Evolutionary conservation across 2,113 vertebrate genomes (phyloP).

Genomic region (Larimichthys crocea): DNA sequence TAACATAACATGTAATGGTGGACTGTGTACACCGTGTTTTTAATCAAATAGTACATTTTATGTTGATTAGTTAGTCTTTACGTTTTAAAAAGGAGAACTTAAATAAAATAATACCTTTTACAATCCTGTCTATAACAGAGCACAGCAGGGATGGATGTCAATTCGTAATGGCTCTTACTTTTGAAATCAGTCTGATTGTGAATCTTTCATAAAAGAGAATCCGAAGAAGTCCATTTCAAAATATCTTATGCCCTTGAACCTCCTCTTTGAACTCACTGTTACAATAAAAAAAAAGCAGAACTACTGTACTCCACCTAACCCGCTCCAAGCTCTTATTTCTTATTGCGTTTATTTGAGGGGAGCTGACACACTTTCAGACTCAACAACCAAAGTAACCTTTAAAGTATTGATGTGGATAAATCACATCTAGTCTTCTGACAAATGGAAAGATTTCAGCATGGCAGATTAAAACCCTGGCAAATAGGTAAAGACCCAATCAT

Average conservation of each 20-base stretch:
- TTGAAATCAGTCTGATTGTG: constrained; percentile 45
- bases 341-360: constrained; percentile 28
- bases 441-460: constrained; percentile 61
- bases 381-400: constrained; percentile 69
- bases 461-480: constrained; percentile 59
- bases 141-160: constrained; percentile 25
- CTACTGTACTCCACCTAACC: constrained; percentile 32
- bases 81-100: constrained; percentile 6
- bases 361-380: constrained; percentile 60
- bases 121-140: constrained; percentile 24
- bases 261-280: constrained; percentile 50
- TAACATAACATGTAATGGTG: background rate
- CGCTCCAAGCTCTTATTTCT: constrained; percentile 32
- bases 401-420: constrained; percentile 66
- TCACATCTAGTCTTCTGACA: constrained; percentile 51
- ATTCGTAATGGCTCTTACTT: constrained; percentile 46
- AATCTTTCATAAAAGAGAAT: constrained; percentile 62
- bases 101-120: constrained; percentile 38
- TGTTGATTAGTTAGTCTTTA: constrained; percentile 7
- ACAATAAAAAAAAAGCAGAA: constrained; percentile 31
- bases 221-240: constrained; percentile 43
- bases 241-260: constrained; percentile 43
- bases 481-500: constrained; percentile 55
- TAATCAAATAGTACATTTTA: constrained; percentile 18
- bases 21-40: background rate